A percentile compares a stretch with the other conserved stretches of the same genome.
phyloP scores from a whole-genome alignment of 2,113 vertebrate genomes.

The Coracopsis vasa region DNA sequence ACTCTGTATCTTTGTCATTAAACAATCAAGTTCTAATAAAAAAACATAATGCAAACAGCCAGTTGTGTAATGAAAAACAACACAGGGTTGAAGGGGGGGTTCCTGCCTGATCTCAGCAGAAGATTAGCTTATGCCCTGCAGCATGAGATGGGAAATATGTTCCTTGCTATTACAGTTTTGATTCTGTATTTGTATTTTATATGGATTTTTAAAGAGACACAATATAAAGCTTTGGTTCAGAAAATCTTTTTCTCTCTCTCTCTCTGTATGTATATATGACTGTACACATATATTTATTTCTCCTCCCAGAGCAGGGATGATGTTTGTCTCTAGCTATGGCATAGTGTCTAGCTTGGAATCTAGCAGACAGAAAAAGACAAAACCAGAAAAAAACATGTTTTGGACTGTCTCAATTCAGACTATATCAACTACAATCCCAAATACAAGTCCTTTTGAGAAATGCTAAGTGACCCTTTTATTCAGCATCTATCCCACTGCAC shows the following conservation, averaged over 20 bases:
- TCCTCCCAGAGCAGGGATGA: neutral
- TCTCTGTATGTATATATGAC: neutral
- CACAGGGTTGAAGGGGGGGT: neutral
- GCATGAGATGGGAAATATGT: constrained; percentile 1
- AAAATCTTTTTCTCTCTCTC: neutral
- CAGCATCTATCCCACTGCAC: neutral
- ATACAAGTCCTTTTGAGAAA: neutral
- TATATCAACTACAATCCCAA: neutral
- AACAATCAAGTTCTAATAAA: constrained; percentile 58
- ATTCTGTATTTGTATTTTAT: constrained; percentile 23
- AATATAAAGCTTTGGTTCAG: neutral
- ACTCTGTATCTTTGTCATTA: constrained; percentile 52
- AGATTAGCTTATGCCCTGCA: constrained; percentile 54
- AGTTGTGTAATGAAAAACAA: constrained; percentile 57
- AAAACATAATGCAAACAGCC: constrained; percentile 44
- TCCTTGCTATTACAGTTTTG: neutral
- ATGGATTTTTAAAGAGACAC: constrained; percentile 19
- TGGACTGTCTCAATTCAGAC: neutral
- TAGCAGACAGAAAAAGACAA: neutral
- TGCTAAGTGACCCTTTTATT: neutral
- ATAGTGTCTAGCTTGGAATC: neutral
- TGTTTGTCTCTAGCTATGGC: neutral
- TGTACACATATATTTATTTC: neutral
- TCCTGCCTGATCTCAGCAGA: constrained; percentile 37
- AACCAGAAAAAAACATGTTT: neutral